Conservation (phyloP, 1,140 invertebrate species). For the Zaprionus nigranus region DNA sequence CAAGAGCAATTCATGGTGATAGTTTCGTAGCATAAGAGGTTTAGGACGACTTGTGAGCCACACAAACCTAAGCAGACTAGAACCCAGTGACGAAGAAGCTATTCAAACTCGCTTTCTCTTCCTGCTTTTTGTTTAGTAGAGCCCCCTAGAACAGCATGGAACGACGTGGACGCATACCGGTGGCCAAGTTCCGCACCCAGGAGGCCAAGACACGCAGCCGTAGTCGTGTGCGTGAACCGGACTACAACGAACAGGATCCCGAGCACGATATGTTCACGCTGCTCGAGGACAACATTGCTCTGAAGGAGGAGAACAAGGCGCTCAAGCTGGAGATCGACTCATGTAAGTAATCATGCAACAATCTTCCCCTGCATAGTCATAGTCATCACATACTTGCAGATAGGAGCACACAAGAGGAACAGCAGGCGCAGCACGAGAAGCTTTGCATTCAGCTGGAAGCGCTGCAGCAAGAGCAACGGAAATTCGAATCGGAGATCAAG, state of each 20-base stretch:
- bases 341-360: conserved; percentile 52
- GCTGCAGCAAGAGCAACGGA: conserved; percentile 61
- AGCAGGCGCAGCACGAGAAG: conserved; percentile 69
- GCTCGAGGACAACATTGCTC: conserved; percentile 80
- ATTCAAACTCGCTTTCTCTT: conserved; percentile 11
- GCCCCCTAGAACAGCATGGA: conserved; percentile 49
- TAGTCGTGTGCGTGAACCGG: conserved; percentile 76
- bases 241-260: conserved; percentile 81
- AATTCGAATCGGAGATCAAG: conserved; percentile 69
- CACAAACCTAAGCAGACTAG: conserved; percentile 56
- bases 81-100: neutral
- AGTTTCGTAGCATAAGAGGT: conserved; percentile 61
- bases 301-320: conserved; percentile 82
- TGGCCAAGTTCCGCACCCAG: conserved; percentile 78
- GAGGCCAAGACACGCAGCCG: conserved; percentile 80
- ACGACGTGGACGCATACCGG: conserved; percentile 76
- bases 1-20: conserved; percentile 63
- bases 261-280: conserved; percentile 82
- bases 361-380: neutral
- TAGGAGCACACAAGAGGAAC: conserved; percentile 71
- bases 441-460: conserved; percentile 59
- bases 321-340: conserved; percentile 77
- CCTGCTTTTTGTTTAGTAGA: neutral
- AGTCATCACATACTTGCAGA: conserved; percentile 42
- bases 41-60: conserved; percentile 45